Percentiles rank a stretch among this genome's conserved stretches.
Conservation (phyloP, 2,888 invertebrate genomes). For the Aspidiotus destructor region DNA sequence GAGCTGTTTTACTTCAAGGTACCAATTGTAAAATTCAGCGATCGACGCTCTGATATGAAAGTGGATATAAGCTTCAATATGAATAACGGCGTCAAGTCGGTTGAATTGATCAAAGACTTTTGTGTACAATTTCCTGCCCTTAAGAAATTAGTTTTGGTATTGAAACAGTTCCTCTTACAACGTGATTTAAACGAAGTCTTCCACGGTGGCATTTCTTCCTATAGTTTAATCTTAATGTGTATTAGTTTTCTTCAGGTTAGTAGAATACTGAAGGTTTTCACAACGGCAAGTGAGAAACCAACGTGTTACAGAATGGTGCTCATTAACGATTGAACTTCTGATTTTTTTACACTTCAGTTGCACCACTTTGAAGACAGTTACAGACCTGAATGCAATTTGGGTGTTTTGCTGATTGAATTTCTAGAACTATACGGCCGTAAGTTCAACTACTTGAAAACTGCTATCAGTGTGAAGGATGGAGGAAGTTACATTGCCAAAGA, state of each 20-base stretch:
- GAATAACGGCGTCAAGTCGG: constrained; percentile 94
- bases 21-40: constrained; percentile 95
- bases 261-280: neutral
- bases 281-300: neutral
- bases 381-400: constrained; percentile 62
- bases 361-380: constrained; percentile 74
- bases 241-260: constrained; percentile 84
- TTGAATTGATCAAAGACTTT: constrained; percentile 86
- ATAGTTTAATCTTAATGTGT: constrained; percentile 95
- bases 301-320: neutral
- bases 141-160: constrained; percentile 87
- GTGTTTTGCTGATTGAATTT: constrained; percentile 90
- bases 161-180: constrained; percentile 97
- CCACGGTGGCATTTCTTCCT: constrained; percentile 97
- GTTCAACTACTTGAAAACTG: constrained; percentile 91
- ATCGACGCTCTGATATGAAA: constrained; percentile 74
- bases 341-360: constrained; percentile 48
- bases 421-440: constrained; percentile 93
- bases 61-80: constrained; percentile 99
- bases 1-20: constrained; percentile 47
- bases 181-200: constrained; percentile 98
- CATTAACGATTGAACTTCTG: neutral
- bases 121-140: constrained; percentile 81
- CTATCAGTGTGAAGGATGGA: constrained; percentile 85
- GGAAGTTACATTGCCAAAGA: constrained; percentile 91